Percentiles rank a stretch among this genome's conserved stretches.
These are phyloP conservation scores for Magallana ariakensis DNA, from an alignment of 1,140 invertebrate species.

Conservation along the genomic window DNA sequence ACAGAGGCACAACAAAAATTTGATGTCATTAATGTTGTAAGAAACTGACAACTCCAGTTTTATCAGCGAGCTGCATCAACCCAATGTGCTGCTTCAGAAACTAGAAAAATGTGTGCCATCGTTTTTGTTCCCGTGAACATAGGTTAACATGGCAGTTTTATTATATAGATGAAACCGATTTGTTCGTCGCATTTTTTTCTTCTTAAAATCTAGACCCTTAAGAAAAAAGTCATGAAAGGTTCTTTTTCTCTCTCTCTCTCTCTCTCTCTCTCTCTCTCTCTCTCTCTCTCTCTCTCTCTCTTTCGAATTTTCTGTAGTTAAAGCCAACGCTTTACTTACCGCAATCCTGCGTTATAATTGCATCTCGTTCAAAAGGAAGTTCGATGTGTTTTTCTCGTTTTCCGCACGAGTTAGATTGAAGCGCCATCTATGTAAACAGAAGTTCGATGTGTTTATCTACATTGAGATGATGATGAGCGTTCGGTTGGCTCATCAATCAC, in stretches of 20 bases:
- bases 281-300: background rate
- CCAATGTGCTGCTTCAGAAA: slow-evolving; percentile 19
- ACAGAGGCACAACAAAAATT: slow-evolving; percentile 25
- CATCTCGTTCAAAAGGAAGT: slow-evolving; percentile 6
- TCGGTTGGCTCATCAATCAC: slow-evolving; percentile 30
- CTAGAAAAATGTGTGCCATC: slow-evolving; percentile 29
- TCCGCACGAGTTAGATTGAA: slow-evolving; percentile 25
- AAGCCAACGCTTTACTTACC: background rate
- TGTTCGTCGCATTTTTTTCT: background rate
- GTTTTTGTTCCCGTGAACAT: background rate
- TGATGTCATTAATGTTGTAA: slow-evolving; percentile 38
- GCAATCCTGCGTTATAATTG: background rate
- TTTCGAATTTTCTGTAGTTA: background rate
- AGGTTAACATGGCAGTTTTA: slow-evolving; percentile 24
- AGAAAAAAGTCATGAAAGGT: background rate
- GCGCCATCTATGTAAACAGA: slow-evolving; percentile 37
- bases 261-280: too few species aligned
- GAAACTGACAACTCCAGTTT: slow-evolving; percentile 6
- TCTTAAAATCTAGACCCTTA: background rate
- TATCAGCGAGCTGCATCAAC: slow-evolving; percentile 24
- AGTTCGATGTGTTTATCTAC: slow-evolving; percentile 25
- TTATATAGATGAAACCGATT: slow-evolving; percentile 34
- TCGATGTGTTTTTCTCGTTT: slow-evolving; percentile 25
- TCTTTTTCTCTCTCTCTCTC: background rate
- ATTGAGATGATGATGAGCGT: slow-evolving; percentile 5